phyloP scores from a whole-genome alignment of 2,888 invertebrate species.

The Cheiracanthium punctorium region DNA sequence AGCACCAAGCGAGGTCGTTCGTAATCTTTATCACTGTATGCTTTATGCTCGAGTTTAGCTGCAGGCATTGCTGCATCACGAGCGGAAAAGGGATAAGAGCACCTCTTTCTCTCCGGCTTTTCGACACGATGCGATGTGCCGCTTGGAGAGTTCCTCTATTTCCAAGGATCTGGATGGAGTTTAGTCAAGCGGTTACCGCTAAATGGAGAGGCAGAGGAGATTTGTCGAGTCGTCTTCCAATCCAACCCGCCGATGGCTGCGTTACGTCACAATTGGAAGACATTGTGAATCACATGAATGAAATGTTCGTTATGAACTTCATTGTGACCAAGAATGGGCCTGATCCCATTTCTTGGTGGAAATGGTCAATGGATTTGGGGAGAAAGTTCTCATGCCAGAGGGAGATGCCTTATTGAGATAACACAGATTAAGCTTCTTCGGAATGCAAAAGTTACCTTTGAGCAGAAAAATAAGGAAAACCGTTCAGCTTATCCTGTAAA shows the following conservation, averaged over 20 bases:
- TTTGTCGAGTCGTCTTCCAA: neutral
- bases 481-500: too few species aligned
- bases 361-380: too few species aligned
- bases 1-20: neutral
- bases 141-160: neutral
- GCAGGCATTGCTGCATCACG: neutral
- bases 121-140: neutral
- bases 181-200: constrained; percentile 5
- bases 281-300: too few species aligned
- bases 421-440: too few species aligned
- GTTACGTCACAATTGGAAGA: neutral
- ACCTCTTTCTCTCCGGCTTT: neutral
- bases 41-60: neutral
- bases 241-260: neutral
- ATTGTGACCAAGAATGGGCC: too few species aligned
- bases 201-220: neutral
- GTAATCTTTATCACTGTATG: neutral
- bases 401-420: too few species aligned
- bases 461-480: too few species aligned
- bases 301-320: too few species aligned
- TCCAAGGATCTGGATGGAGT: neutral
- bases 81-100: constrained; percentile 6
- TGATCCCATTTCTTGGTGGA: too few species aligned
- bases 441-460: too few species aligned
- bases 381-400: too few species aligned